Evolutionary conservation across 2,113 vertebrate genomes (phyloP), one percentile per base, ranked within the genome.

Genomic region (Misgurnus anguillicaudatus): DNA sequence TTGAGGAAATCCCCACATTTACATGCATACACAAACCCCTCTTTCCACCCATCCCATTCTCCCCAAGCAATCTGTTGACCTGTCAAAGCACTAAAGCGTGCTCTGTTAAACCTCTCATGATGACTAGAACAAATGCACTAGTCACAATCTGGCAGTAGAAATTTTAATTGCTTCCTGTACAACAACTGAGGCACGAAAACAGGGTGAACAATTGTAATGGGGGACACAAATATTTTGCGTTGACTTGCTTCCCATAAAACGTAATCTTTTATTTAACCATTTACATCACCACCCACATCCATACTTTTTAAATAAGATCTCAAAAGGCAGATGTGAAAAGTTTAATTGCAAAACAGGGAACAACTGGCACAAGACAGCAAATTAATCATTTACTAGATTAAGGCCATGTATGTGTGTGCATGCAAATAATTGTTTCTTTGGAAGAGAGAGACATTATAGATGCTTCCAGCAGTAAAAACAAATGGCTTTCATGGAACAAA

Each of bases 101-200:
- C 16, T 66, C 60, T 45, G 51, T 31, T 42, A 48, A 47, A 60
- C n/a, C 69, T 42, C 63, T 70, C 64, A 57, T 76, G 24, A 31
- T 31, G 66, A 70, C 58, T 51, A 74, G 47, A 80, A 48, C n/a
- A 41, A 80, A 71, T 77, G 41, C 36, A 66, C 42, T 17, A 11
- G 63, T 66, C 75, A 78, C 73, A 68, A 48, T 39, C 63, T 60
- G 62, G 8, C 39, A 87, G 84, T 47, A 83, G 45, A 84, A 88
- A 86, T 79, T 88, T 80, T 79, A 83, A 90, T 87, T 84, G 83
- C 84, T 85, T 86, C 83, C 81, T 77, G 75, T 6, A 68, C 38
- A 36, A 79, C 63, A 77, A 84, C 21, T 79, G 83, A 85, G 64
- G 47, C 39, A 62, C 24, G 41, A 21, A 31, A 31, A 68, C 21